A percentile compares a stretch with the other conserved stretches of the same genome.
Conservation (phyloP, 2,113 vertebrate genomes). For the Dendrocopos noguchii region DNA sequence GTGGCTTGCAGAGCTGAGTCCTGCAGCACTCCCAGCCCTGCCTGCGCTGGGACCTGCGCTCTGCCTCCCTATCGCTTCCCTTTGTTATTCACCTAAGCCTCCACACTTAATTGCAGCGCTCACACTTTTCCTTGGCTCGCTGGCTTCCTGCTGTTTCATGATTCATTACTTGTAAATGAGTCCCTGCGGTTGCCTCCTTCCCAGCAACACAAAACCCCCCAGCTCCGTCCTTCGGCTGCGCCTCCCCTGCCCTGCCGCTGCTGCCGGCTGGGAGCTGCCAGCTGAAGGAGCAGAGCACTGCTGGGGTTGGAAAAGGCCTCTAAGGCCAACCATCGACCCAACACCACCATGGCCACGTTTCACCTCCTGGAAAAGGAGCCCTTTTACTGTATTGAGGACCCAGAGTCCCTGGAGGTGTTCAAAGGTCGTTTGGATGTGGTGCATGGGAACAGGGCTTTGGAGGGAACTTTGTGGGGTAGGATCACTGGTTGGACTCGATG, state of each 20-base stretch:
- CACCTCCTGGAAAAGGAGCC: neutral
- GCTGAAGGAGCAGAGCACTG: neutral
- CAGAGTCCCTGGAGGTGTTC: too few relatives aligned
- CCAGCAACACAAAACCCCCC: neutral
- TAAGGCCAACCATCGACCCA: too few relatives aligned
- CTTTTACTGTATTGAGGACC: neutral
- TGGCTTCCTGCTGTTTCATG: constrained; percentile 48
- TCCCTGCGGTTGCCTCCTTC: constrained; percentile 12
- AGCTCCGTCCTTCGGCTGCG: constrained; percentile 8
- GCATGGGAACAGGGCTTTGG: too few relatives aligned
- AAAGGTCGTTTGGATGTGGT: too few relatives aligned
- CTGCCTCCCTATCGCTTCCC: neutral
- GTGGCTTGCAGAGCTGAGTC: neutral
- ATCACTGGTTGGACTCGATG: too few relatives aligned
- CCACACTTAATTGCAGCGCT: constrained; percentile 47
- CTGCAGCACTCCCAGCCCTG: neutral
- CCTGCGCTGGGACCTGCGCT: neutral
- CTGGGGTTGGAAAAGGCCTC: too few relatives aligned
- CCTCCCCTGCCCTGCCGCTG: neutral
- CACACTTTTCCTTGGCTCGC: constrained; percentile 47
- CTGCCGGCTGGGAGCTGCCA: neutral
- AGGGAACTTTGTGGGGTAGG: too few relatives aligned
- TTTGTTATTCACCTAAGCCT: constrained; percentile 56
- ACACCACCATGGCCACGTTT: neutral
- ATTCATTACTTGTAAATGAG: constrained; percentile 62